Conservation (phyloP, 2,888 invertebrate genomes). For the Drosophila formosana region DNA sequence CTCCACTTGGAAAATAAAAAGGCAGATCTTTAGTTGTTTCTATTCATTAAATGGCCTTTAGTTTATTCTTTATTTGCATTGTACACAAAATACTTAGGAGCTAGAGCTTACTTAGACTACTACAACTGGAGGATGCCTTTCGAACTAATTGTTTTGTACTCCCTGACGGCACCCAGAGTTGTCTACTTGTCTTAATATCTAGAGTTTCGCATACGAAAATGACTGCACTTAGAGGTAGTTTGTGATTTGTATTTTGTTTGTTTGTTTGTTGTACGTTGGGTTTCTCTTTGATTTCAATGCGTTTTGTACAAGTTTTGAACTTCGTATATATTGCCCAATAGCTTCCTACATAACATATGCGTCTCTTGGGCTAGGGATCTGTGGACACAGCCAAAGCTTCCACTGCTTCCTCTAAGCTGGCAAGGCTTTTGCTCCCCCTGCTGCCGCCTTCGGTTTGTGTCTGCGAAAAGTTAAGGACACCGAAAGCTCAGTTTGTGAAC, state of each 20-base stretch:
- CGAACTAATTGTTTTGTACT: not conserved
- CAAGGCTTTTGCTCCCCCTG: conserved; percentile 47
- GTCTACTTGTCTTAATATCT: conserved; percentile 40
- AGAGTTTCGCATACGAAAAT: conserved; percentile 53
- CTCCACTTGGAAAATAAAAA: not conserved
- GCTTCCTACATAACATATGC: not conserved
- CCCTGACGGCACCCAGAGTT: conserved; percentile 5
- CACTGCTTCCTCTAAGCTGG: conserved; percentile 25
- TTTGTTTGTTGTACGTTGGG: conserved; percentile 62
- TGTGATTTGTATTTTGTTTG: conserved; percentile 13
- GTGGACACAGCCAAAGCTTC: conserved; percentile 12
- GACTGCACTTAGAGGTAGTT: conserved; percentile 55
- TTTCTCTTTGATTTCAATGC: conserved; percentile 77
- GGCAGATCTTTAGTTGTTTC: not conserved
- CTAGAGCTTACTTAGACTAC: conserved; percentile 17
- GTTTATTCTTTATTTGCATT: conserved; percentile 41
- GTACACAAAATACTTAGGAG: conserved; percentile 30
- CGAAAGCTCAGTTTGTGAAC: not conserved
- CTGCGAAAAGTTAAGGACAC: conserved; percentile 35
- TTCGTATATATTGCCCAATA: conserved; percentile 32
- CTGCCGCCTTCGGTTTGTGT: conserved; percentile 53
- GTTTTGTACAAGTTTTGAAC: conserved; percentile 70
- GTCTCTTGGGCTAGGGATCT: conserved; percentile 28
- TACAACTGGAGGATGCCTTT: conserved; percentile 1
- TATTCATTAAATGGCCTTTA: conserved; percentile 62